These are phyloP conservation scores for Saturnia pavonia DNA, from an alignment of 2,888 invertebrate species.

Conservation along the genomic window DNA sequence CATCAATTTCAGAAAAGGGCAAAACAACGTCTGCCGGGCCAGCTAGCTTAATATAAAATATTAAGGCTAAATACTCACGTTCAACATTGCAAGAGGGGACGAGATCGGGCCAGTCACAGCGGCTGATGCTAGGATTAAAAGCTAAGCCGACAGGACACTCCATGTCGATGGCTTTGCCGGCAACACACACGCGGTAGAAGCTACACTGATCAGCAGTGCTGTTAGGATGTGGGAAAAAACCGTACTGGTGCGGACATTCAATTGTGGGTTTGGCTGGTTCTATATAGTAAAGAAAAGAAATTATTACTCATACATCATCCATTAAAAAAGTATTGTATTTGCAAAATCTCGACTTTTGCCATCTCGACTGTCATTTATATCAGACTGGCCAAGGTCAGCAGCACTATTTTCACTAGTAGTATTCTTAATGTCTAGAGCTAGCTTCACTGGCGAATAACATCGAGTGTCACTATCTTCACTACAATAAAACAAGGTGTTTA, in stretches of 20 bases:
- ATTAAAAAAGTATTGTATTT: too few relatives aligned
- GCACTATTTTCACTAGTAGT: too few relatives aligned
- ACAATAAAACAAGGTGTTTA: too few relatives aligned
- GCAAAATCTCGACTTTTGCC: too few relatives aligned
- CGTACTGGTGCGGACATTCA: conserved; percentile 90
- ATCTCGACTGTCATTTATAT: too few relatives aligned
- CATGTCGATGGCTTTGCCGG: conserved; percentile 82
- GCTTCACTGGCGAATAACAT: too few relatives aligned
- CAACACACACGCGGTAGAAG: conserved; percentile 89
- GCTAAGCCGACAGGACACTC: conserved; percentile 90
- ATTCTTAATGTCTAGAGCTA: too few relatives aligned
- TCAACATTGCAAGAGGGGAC: conserved; percentile 85
- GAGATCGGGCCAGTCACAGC: conserved; percentile 92
- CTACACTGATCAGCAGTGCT: conserved; percentile 80
- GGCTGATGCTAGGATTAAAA: conserved; percentile 84
- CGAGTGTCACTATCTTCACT: too few relatives aligned
- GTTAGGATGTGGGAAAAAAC: conserved; percentile 82
- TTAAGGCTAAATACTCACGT: conserved; percentile 53
- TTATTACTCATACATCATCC: background rate
- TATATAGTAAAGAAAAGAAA: conserved; percentile 41
- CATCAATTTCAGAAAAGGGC: too few relatives aligned
- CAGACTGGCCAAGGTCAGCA: too few relatives aligned
- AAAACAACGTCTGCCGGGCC: too few relatives aligned
- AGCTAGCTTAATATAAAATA: background rate
- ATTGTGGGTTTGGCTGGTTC: conserved; percentile 85